Conservation (phyloP, 1,140 invertebrate species). For the Brachionus manjavacas region DNA sequence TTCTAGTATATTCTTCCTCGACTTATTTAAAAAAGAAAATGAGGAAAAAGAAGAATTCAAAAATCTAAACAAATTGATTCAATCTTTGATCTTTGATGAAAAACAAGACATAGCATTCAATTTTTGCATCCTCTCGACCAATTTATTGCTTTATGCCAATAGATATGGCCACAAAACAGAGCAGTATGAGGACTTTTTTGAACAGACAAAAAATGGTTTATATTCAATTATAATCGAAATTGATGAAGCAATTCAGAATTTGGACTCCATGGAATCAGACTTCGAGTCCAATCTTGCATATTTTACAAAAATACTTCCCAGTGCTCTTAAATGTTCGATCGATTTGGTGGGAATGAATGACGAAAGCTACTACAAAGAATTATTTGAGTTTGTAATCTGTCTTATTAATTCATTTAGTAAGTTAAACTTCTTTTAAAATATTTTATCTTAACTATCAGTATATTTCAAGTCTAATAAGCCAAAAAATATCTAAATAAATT, state of each 20-base stretch:
- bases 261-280: background rate
- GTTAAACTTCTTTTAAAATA: background rate
- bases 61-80: background rate
- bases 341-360: conserved; percentile 25
- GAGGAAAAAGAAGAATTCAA: background rate
- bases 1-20: background rate
- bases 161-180: background rate
- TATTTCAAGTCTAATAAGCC: background rate
- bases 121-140: conserved; percentile 2
- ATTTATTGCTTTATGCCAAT: background rate
- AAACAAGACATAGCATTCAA: conserved; percentile 14
- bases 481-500: too few species aligned
- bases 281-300: background rate
- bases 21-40: background rate
- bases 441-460: background rate
- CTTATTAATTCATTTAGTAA: conserved; percentile 10
- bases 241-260: background rate
- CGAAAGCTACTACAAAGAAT: background rate
- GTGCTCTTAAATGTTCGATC: background rate
- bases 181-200: background rate
- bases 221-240: background rate
- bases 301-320: background rate
- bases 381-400: background rate
- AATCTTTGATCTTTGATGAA: conserved; percentile 28
- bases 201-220: background rate